Evolutionary conservation across 2,888 invertebrate species (phyloP).

Genomic region (Xestia rhomboidea): DNA sequence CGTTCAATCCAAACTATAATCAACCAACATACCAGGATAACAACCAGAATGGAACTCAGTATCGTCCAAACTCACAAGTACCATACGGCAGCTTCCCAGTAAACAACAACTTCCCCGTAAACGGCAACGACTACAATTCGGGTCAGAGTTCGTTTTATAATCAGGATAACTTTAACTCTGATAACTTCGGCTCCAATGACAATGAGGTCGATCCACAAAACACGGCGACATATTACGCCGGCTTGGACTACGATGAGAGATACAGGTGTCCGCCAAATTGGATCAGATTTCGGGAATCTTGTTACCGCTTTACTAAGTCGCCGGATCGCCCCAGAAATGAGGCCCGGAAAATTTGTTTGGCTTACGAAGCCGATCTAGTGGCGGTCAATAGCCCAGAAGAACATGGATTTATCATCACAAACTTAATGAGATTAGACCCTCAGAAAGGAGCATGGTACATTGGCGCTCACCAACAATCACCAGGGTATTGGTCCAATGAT

Average conservation of each 20-base stretch:
- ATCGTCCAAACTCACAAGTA: slow-evolving; percentile 81
- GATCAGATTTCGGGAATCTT: slow-evolving; percentile 95
- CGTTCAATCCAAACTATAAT: slow-evolving; percentile 82
- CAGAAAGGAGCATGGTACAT: slow-evolving; percentile 97
- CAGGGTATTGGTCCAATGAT: slow-evolving; percentile 95
- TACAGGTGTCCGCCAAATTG: slow-evolving; percentile 95
- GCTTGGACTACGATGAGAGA: slow-evolving; percentile 85
- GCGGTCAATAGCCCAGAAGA: slow-evolving; percentile 96
- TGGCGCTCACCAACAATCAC: slow-evolving; percentile 93
- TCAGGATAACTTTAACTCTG: slow-evolving; percentile 81
- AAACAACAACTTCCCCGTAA: slow-evolving; percentile 85
- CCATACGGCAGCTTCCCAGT: slow-evolving; percentile 87
- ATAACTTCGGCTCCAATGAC: slow-evolving; percentile 79
- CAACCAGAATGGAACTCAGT: slow-evolving; percentile 78
- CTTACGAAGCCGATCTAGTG: slow-evolving; percentile 95
- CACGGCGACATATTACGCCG: slow-evolving; percentile 84
- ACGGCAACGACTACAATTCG: slow-evolving; percentile 80
- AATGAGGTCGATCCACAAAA: slow-evolving; percentile 85
- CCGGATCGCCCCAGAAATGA: slow-evolving; percentile 95
- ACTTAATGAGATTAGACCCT: slow-evolving; percentile 95
- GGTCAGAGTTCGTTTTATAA: slow-evolving; percentile 85
- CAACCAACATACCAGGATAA: slow-evolving; percentile 77
- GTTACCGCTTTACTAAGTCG: slow-evolving; percentile 97
- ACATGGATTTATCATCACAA: slow-evolving; percentile 96
- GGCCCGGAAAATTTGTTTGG: slow-evolving; percentile 95